Base-by-base conservation (phyloP, 2,888 invertebrate genomes). In the Nemapogon koenigi region DNA sequence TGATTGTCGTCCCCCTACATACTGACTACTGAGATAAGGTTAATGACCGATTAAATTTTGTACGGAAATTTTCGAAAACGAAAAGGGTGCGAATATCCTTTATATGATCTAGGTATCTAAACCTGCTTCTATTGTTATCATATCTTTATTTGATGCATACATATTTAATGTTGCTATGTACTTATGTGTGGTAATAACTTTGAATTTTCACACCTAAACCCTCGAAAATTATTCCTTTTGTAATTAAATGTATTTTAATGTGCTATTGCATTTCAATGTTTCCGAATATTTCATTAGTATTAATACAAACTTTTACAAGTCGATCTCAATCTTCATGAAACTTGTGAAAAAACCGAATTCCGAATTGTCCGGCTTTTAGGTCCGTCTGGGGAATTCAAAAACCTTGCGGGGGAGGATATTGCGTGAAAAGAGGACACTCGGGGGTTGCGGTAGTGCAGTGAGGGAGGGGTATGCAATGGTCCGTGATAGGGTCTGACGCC, bases 401-500 rank as follows among this genome's bases (percentile, higher is more conserved):
- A 33, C 13, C 10, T 6, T 4, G 7, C 8, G 4, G 16, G 32
- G 32, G 3, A 2, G n/a, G 16, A 16, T 14, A 11, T 14, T 19
- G 33, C 14, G 16, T 33, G 33, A n/a, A 33, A 14, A 19, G 2
- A 18, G 13, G 33, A n/a, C n/a, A n/a, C 46, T 49, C 46, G 45
- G 43, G 43, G 40, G 25, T 33, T 15, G 28, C 13, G 32, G 31
- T 8, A 16, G 28, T 11, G 15, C n/a, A 18, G 18, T 13, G 41
- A 46, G 53, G 59, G 55, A 52, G 16, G 15, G 33, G n/a, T n/a
- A 49, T 45, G 57, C 55, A 49, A 55, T 60, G 59, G 57, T 48
- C 54, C 57, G 64, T 69, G 60, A 69, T 68, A 64, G 58, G 66
- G 67, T 63, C 62, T 59, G 60, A 51, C 49, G 43, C 33, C 33